Percentiles rank a stretch among this genome's conserved stretches.
phyloP scores from a whole-genome alignment of 2,113 vertebrate genomes.

The Hyperoodon ampullatus region DNA sequence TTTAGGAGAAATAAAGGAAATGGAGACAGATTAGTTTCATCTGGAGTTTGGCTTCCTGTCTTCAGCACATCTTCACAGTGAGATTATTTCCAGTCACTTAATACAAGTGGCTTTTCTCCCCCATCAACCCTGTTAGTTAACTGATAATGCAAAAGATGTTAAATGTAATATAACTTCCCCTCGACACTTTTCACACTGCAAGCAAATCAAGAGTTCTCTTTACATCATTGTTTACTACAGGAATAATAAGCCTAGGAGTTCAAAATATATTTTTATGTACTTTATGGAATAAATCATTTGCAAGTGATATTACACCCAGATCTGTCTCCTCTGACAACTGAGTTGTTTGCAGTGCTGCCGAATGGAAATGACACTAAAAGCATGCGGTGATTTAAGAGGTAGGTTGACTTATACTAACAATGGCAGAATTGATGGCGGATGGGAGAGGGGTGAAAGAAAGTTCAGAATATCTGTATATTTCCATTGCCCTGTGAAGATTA shows the following conservation, averaged over 20 bases:
- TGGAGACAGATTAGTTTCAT: background rate
- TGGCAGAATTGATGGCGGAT: background rate
- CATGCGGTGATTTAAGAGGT: conserved; percentile 73
- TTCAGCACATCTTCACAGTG: background rate
- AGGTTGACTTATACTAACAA: conserved; percentile 28
- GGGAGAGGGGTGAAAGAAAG: background rate
- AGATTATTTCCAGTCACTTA: conserved; percentile 27
- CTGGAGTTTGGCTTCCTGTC: background rate
- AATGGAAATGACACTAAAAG: conserved; percentile 79
- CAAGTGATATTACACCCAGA: conserved; percentile 67
- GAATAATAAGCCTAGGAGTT: conserved; percentile 34
- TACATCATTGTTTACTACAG: conserved; percentile 42
- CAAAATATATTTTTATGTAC: conserved; percentile 58
- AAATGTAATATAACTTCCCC: conserved; percentile 32
- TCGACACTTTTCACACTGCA: conserved; percentile 39
- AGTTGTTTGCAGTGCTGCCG: conserved; percentile 68
- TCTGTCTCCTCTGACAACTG: conserved; percentile 75
- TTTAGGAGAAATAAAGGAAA: background rate
- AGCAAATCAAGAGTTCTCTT: conserved; percentile 67
- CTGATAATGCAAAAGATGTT: conserved; percentile 54
- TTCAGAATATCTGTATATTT: background rate
- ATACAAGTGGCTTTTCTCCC: background rate
- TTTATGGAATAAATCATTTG: conserved; percentile 73
- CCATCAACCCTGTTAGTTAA: conserved; percentile 35
- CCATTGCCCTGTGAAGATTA: background rate